Evolutionary conservation across 2,797 vertebrate species (phyloP).

Genomic region (Phoebastria nigripes): DNA sequence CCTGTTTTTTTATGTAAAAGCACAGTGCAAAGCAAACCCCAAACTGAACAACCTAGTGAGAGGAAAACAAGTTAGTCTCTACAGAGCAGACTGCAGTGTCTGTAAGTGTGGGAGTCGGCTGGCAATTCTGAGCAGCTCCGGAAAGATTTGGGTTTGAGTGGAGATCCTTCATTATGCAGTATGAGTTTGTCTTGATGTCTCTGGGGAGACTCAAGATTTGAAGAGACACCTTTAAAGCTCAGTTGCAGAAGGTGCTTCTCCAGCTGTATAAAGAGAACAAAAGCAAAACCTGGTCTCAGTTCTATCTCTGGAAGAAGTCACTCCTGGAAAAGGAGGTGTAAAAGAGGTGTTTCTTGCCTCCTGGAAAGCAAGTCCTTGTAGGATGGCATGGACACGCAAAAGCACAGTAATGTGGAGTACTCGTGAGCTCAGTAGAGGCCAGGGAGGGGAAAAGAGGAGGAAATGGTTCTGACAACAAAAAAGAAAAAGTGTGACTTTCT

Average conservation of each 20-base stretch:
- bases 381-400: neutral
- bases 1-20: neutral
- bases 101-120: neutral
- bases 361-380: neutral
- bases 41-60: neutral
- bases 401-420: neutral
- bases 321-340: neutral
- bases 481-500: neutral
- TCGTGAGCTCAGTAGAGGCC: neutral
- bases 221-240: neutral
- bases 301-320: neutral
- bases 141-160: neutral
- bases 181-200: neutral
- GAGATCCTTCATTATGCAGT: neutral
- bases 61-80: neutral
- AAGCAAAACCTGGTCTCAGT: neutral
- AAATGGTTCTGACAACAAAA: neutral
- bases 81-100: neutral
- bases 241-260: neutral
- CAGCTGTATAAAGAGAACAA: neutral
- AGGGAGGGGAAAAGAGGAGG: neutral
- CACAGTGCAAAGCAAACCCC: neutral
- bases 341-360: neutral
- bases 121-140: neutral
- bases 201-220: neutral